A percentile compares a stretch with the other conserved stretches of the same genome.
phyloP scores from a whole-genome alignment of 2,888 invertebrate genomes.

The Dicyrtoma fusca region DNA sequence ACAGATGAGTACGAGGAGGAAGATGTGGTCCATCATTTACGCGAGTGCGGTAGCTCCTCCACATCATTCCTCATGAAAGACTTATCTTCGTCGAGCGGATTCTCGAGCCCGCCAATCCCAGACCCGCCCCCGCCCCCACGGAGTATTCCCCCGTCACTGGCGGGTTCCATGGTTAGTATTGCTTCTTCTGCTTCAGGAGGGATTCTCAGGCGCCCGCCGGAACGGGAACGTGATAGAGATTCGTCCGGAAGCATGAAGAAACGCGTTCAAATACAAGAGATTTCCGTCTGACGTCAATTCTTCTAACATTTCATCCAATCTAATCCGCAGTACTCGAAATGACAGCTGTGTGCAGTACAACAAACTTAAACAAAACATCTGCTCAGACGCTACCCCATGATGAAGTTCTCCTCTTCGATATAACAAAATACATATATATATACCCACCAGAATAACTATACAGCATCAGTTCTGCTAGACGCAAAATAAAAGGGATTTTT shows the following conservation, averaged over 20 bases:
- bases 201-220: slow-evolving; percentile 38
- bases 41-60: slow-evolving; percentile 31
- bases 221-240: slow-evolving; percentile 33
- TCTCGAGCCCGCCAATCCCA: slow-evolving; percentile 54
- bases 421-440: too few relatives aligned
- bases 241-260: slow-evolving; percentile 41
- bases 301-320: slow-evolving; percentile 7
- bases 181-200: slow-evolving; percentile 37
- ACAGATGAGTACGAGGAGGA: slow-evolving; percentile 39
- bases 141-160: slow-evolving; percentile 38
- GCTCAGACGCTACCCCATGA: too few relatives aligned
- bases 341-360: background rate
- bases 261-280: slow-evolving; percentile 45
- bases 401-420: too few relatives aligned
- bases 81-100: slow-evolving; percentile 54
- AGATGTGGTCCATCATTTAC: slow-evolving; percentile 31
- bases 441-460: too few relatives aligned
- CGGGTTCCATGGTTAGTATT: slow-evolving; percentile 37
- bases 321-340: background rate
- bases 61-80: slow-evolving; percentile 48
- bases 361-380: too few relatives aligned
- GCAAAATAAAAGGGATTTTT: too few relatives aligned
- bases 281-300: slow-evolving; percentile 38
- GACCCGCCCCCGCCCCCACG: slow-evolving; percentile 56
- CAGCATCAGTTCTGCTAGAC: too few relatives aligned